Percentiles rank a stretch among this genome's conserved stretches.
These are phyloP conservation scores for Andrena haemorrhoa DNA, from an alignment of 2,888 invertebrate genomes.

Conservation along the genomic window DNA sequence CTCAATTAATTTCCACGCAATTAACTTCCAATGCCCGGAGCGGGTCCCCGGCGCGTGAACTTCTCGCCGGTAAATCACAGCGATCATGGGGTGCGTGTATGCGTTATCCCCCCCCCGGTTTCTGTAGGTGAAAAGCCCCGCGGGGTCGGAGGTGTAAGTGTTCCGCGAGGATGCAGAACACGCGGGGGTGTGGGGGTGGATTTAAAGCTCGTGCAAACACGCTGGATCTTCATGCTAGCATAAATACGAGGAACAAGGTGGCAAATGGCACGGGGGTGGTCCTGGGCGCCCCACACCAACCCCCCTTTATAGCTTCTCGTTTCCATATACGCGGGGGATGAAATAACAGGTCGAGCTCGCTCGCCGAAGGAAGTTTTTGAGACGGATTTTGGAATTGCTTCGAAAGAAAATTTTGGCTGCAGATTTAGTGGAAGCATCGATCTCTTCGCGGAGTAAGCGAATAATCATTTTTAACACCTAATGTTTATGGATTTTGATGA, in stretches of 20 bases:
- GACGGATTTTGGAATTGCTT: conserved; percentile 2
- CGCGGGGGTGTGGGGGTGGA: conserved; percentile 36
- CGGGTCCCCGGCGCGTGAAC: conserved; percentile 54
- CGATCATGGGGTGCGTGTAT: conserved; percentile 53
- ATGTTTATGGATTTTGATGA: too few relatives aligned
- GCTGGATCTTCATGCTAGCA: conserved; percentile 66
- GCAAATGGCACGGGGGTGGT: conserved; percentile 72
- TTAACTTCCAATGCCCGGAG: conserved; percentile 67
- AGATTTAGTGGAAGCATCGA: too few relatives aligned
- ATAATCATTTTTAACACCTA: too few relatives aligned
- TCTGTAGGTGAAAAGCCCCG: conserved; percentile 53
- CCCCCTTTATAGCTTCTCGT: conserved; percentile 6
- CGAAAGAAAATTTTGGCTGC: not conserved
- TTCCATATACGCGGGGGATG: conserved; percentile 18
- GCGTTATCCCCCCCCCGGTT: conserved; percentile 44
- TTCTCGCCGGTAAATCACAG: conserved; percentile 63
- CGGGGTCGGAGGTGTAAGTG: conserved; percentile 56
- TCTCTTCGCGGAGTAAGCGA: too few relatives aligned
- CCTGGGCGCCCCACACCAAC: conserved; percentile 35
- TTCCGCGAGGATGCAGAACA: conserved; percentile 51
- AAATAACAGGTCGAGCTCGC: conserved; percentile 23
- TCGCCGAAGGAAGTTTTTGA: conserved; percentile 31
- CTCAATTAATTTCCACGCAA: conserved; percentile 68
- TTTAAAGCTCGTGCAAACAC: conserved; percentile 68
- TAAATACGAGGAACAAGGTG: conserved; percentile 75